A percentile compares a stretch with the other conserved stretches of the same genome.
Conservation (phyloP, 2,113 vertebrate genomes). For the Anoplopoma fimbria region DNA sequence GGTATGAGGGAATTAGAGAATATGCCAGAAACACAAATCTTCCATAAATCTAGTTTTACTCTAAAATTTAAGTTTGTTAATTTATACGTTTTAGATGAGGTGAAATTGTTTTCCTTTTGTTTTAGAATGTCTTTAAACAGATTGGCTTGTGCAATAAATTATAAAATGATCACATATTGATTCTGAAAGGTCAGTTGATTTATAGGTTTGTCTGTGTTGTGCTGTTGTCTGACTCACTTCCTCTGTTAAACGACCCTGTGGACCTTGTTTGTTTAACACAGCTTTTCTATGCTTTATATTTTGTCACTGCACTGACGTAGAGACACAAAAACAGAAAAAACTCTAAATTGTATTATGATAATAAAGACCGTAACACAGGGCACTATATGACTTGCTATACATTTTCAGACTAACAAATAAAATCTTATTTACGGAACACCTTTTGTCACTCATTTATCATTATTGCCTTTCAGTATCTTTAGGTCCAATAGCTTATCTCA, state of each 20-base stretch:
- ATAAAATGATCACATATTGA: slow-evolving; percentile 68
- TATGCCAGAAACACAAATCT: slow-evolving; percentile 67
- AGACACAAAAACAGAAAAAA: slow-evolving; percentile 77
- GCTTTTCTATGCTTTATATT: slow-evolving; percentile 92
- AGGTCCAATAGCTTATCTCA: slow-evolving; percentile 6
- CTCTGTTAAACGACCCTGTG: slow-evolving; percentile 80
- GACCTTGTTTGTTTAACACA: slow-evolving; percentile 88
- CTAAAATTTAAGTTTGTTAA: slow-evolving; percentile 66
- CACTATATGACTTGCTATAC: slow-evolving; percentile 88
- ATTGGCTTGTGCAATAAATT: slow-evolving; percentile 93
- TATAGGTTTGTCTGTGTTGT: slow-evolving; percentile 57
- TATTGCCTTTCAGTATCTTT: neutral
- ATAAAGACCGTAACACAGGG: slow-evolving; percentile 85
- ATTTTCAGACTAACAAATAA: slow-evolving; percentile 89
- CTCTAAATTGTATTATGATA: slow-evolving; percentile 94
- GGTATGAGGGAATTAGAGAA: slow-evolving; percentile 70
- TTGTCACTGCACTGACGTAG: slow-evolving; percentile 81
- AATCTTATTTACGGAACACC: slow-evolving; percentile 92
- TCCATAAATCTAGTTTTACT: slow-evolving; percentile 64
- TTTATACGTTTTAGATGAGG: slow-evolving; percentile 68
- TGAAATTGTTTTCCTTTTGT: slow-evolving; percentile 54
- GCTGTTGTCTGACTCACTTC: slow-evolving; percentile 62
- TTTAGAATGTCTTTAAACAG: slow-evolving; percentile 70
- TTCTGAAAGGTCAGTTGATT: slow-evolving; percentile 69
- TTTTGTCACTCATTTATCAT: slow-evolving; percentile 54